phyloP scores from a whole-genome alignment of 2,888 invertebrate species.

The Drosophila meridionalis region DNA sequence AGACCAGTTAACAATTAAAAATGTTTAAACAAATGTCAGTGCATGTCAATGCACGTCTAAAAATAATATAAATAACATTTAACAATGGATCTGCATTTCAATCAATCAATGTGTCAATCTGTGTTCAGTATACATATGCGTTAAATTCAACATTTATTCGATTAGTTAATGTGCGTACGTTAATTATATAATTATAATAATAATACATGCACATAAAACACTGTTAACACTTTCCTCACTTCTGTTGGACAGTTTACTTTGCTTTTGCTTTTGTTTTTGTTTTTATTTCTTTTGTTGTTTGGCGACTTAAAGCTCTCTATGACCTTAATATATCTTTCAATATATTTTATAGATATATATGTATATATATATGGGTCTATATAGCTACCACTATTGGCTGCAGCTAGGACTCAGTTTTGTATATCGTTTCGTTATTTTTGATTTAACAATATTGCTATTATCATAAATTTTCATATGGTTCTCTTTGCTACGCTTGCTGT shows the following conservation, averaged over 20 bases:
- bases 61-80: slow-evolving; percentile 8
- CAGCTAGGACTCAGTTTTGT: slow-evolving; percentile 65
- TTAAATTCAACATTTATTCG: slow-evolving; percentile 80
- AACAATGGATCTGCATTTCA: slow-evolving; percentile 32
- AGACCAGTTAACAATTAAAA: slow-evolving; percentile 63
- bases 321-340: slow-evolving; percentile 17
- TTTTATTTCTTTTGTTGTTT: slow-evolving; percentile 26
- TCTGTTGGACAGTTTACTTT: slow-evolving; percentile 25
- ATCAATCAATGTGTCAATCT: slow-evolving; percentile 24
- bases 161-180: slow-evolving; percentile 63
- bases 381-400: slow-evolving; percentile 40
- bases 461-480: slow-evolving; percentile 28
- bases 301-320: slow-evolving; percentile 54
- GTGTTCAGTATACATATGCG: slow-evolving; percentile 62
- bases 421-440: slow-evolving; percentile 38
- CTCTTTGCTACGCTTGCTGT: slow-evolving; percentile 15
- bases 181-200: slow-evolving; percentile 45
- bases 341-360: slow-evolving; percentile 7
- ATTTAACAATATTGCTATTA: slow-evolving; percentile 39
- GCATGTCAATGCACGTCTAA: slow-evolving; percentile 27
- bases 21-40: slow-evolving; percentile 70
- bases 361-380: neutral
- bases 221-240: slow-evolving; percentile 23
- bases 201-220: slow-evolving; percentile 66
- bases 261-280: slow-evolving; percentile 8